Percentiles rank a stretch among this genome's conserved stretches.
Evolutionary conservation across 2,113 vertebrate genomes (phyloP).

Genomic region (Leptosomus discolor): DNA sequence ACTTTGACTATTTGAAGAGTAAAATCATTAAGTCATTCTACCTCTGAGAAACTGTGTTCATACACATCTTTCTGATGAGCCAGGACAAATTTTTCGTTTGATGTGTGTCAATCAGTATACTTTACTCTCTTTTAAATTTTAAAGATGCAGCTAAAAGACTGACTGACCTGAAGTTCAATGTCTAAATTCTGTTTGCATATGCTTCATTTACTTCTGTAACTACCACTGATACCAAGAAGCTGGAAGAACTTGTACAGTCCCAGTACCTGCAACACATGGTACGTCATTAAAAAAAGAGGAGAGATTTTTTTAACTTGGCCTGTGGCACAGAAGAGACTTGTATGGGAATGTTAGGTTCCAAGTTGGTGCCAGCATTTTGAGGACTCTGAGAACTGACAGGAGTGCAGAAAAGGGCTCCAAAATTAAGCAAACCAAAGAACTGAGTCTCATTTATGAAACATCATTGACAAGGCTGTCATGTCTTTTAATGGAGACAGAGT

Average conservation of each 20-base stretch:
- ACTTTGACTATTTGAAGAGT: not conserved
- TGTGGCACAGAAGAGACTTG: not conserved
- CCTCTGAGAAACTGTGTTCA: not conserved
- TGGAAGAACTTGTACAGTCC: not conserved
- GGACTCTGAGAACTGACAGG: not conserved
- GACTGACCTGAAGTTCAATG: not conserved
- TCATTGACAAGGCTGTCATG: not conserved
- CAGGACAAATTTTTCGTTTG: not conserved
- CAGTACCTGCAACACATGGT: not conserved
- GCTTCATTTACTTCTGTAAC: not conserved
- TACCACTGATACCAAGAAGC: not conserved
- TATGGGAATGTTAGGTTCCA: not conserved
- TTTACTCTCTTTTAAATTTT: not conserved
- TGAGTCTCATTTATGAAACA: not conserved
- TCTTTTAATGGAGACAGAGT: not conserved
- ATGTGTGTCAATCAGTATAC: not conserved
- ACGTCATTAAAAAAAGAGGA: not conserved
- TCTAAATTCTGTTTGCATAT: not conserved
- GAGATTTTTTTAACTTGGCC: not conserved
- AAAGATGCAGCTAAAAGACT: not conserved
- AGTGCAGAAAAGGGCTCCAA: not conserved
- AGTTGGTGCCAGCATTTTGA: not conserved
- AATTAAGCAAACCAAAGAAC: not conserved
- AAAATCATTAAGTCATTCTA: not conserved
- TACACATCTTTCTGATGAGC: no score